phyloP scores from a whole-genome alignment of 2,113 vertebrate species.

The Cranoglanis bouderius region DNA sequence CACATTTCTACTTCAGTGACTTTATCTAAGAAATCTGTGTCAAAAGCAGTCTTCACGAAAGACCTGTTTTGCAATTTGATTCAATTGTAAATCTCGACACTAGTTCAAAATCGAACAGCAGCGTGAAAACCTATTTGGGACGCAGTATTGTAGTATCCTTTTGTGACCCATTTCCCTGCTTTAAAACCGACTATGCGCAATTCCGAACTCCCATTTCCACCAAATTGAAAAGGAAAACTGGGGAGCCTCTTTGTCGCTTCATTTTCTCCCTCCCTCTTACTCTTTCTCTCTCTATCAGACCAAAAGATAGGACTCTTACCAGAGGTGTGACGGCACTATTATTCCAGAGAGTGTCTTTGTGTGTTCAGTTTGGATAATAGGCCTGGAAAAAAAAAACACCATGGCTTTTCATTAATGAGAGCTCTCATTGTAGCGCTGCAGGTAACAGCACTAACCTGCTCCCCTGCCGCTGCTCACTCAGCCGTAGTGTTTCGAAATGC shows the following conservation, averaged over 20 bases:
- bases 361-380: slow-evolving; percentile 26
- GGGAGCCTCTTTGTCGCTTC: not conserved
- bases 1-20: not conserved
- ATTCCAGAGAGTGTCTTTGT: slow-evolving; percentile 35
- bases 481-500: slow-evolving; percentile 16
- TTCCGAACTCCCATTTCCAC: slow-evolving; percentile 19
- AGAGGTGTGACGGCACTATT: not conserved
- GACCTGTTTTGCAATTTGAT: slow-evolving; percentile 29
- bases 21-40: not conserved
- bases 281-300: slow-evolving; percentile 7
- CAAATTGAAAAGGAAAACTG: slow-evolving; percentile 30
- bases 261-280: not conserved
- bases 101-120: slow-evolving; percentile 16
- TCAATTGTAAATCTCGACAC: slow-evolving; percentile 38
- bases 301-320: slow-evolving; percentile 11
- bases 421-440: not conserved
- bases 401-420: slow-evolving; percentile 20
- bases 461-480: slow-evolving; percentile 3
- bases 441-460: slow-evolving; percentile 1
- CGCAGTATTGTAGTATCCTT: not conserved
- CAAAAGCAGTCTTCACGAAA: not conserved
- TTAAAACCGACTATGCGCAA: not conserved
- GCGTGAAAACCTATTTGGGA: slow-evolving; percentile 1
- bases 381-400: slow-evolving; percentile 7
- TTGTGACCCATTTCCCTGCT: not conserved